Percentiles rank a stretch among this genome's conserved stretches.
phyloP scores from a whole-genome alignment of 1,140 invertebrate species.

The Bombyx mori region DNA sequence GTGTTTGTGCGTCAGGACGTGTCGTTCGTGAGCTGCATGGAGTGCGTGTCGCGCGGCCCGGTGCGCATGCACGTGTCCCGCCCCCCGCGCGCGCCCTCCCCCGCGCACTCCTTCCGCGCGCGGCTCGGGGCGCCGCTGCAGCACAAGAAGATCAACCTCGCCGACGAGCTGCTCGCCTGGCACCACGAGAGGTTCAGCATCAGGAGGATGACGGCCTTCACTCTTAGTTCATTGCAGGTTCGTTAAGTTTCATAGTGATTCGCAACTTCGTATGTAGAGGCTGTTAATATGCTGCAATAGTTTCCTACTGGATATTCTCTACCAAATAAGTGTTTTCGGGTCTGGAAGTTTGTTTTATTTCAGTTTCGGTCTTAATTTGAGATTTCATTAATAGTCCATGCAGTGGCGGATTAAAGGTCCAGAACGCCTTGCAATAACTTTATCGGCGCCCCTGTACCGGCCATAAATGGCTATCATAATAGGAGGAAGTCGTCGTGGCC shows the following conservation, averaged over 20 bases:
- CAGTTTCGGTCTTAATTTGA: no score
- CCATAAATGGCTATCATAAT: no score
- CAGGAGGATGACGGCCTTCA: conserved; percentile 90
- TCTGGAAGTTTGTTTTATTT: no score
- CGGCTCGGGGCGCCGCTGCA: conserved; percentile 56
- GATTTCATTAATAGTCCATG: no score
- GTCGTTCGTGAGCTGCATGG: conserved; percentile 92
- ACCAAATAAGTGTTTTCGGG: no score
- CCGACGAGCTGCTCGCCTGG: conserved; percentile 93
- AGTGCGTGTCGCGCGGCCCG: conserved; percentile 82
- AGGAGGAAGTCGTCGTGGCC: no score
- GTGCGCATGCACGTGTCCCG: conserved; percentile 96
- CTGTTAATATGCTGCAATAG: no score
- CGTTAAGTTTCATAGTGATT: neutral
- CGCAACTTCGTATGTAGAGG: neutral
- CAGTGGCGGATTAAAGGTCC: no score
- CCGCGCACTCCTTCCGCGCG: conserved; percentile 69
- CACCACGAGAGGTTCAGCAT: conserved; percentile 98
- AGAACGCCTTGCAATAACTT: no score
- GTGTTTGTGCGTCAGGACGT: conserved; percentile 75
- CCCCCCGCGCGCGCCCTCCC: conserved; percentile 89
- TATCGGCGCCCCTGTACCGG: no score
- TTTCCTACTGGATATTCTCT: no score
- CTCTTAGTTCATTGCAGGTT: conserved; percentile 78
- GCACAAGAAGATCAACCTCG: conserved; percentile 98